phyloP scores from a whole-genome alignment of 2,888 invertebrate species.

The Conomelus anceps region DNA sequence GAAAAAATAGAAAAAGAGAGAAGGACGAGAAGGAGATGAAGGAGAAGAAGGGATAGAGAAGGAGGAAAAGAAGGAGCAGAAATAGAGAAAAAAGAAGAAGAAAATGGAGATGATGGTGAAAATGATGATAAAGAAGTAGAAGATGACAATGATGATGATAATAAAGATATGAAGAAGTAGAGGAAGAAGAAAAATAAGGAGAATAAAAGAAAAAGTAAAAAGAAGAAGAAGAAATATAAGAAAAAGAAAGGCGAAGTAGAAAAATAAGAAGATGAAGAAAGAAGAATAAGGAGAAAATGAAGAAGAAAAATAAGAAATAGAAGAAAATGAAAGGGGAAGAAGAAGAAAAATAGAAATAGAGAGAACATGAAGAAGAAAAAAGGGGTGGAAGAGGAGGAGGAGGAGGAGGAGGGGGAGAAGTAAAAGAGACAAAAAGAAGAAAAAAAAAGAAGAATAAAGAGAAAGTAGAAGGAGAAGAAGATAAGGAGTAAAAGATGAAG shows the following conservation, averaged over 20 bases:
- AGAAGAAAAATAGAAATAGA: not conserved
- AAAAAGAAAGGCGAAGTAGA: not conserved
- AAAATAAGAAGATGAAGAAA: not conserved
- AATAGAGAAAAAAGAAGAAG: not conserved
- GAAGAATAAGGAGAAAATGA: too few relatives aligned
- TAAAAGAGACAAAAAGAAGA: not conserved
- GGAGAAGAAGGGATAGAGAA: not conserved
- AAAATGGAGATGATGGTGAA: not conserved
- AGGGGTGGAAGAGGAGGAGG: too few relatives aligned
- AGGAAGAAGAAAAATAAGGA: not conserved
- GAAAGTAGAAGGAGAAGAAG: not conserved
- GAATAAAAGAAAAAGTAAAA: not conserved
- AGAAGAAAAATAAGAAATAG: too few relatives aligned
- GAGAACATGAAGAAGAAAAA: too few relatives aligned
- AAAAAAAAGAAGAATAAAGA: too few relatives aligned
- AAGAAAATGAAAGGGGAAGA: too few relatives aligned
- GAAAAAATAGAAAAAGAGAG: conserved; percentile 2
- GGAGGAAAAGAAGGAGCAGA: not conserved
- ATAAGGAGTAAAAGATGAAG: not conserved
- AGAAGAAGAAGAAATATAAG: not conserved
- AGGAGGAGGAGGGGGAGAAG: too few relatives aligned
- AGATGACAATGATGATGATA: not conserved
- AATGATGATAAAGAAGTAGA: not conserved
- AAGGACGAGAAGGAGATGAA: not conserved
- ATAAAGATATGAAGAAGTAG: not conserved